A percentile compares a stretch with the other conserved stretches of the same genome.
Evolutionary conservation across 2,888 invertebrate genomes (phyloP).

Genomic region (Meteorus cinctellus): DNA sequence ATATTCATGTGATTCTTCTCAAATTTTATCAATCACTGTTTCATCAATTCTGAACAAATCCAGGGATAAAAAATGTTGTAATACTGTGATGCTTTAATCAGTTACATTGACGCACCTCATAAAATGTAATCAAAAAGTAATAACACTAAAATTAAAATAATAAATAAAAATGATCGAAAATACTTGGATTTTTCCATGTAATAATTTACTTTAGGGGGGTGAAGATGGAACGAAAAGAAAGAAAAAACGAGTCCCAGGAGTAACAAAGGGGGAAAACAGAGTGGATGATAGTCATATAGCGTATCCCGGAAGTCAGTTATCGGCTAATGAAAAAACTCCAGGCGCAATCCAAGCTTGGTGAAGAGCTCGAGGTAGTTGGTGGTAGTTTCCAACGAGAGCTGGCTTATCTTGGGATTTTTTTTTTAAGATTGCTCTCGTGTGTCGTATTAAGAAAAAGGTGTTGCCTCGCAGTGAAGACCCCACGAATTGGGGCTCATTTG

Average conservation of each 20-base stretch:
- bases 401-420: constrained; percentile 68
- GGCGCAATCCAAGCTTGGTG: constrained; percentile 60
- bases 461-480: constrained; percentile 32
- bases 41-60: too few relatives aligned
- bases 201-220: constrained; percentile 19
- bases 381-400: constrained; percentile 49
- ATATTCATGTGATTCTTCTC: too few relatives aligned
- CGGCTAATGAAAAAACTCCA: constrained; percentile 69
- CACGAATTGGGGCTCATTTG: constrained; percentile 43
- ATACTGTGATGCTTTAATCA: too few relatives aligned
- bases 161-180: constrained; percentile 4
- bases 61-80: too few relatives aligned
- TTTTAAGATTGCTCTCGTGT: constrained; percentile 72
- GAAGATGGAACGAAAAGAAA: neutral
- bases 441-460: constrained; percentile 69
- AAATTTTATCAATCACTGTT: too few relatives aligned
- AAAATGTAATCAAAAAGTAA: neutral
- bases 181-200: constrained; percentile 9
- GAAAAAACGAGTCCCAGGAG: constrained; percentile 40
- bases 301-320: constrained; percentile 65
- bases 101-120: too few relatives aligned
- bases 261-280: constrained; percentile 63
- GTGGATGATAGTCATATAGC: constrained; percentile 67
- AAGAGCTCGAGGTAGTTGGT: constrained; percentile 52
- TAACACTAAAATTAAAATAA: neutral